A percentile compares a stretch with the other conserved stretches of the same genome.
Evolutionary conservation across 2,113 vertebrate species (phyloP).

Genomic region (Oncorhynchus mykiss): DNA sequence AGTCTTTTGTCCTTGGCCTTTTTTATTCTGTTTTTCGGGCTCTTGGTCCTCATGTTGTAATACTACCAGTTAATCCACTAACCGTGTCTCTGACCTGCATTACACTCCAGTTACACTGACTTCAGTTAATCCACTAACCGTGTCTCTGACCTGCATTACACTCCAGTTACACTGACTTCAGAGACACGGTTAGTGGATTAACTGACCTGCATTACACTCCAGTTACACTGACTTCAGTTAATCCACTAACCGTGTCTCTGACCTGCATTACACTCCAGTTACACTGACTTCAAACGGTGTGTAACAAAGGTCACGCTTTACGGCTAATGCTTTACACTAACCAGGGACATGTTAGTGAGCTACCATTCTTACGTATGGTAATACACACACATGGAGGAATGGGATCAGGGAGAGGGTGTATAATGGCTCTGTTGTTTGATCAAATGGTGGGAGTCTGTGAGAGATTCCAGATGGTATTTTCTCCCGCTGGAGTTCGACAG

Average conservation of each 20-base stretch:
- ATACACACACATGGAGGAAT: neutral
- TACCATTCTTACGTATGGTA: neutral
- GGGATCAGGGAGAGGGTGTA: neutral
- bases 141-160: slow-evolving; percentile 28
- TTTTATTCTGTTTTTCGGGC: neutral
- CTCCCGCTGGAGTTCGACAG: slow-evolving; percentile 53
- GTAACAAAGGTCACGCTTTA: neutral
- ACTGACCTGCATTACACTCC: too few relatives aligned
- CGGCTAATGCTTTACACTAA: neutral
- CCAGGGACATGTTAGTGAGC: neutral
- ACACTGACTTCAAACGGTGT: neutral
- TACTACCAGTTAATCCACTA: slow-evolving; percentile 2
- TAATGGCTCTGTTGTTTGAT: slow-evolving; percentile 12
- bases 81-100: slow-evolving; percentile 23
- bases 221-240: too few relatives aligned
- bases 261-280: slow-evolving; percentile 1
- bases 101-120: neutral
- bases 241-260: too few relatives aligned
- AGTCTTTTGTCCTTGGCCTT: neutral
- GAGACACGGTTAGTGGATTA: too few relatives aligned
- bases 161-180: neutral
- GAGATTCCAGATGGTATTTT: slow-evolving; percentile 30
- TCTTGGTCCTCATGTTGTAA: neutral
- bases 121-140: neutral
- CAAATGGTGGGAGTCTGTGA: slow-evolving; percentile 30